These are phyloP conservation scores for Trichopoda pennipes DNA, from an alignment of 2,888 invertebrate genomes.

Conservation along the genomic window DNA sequence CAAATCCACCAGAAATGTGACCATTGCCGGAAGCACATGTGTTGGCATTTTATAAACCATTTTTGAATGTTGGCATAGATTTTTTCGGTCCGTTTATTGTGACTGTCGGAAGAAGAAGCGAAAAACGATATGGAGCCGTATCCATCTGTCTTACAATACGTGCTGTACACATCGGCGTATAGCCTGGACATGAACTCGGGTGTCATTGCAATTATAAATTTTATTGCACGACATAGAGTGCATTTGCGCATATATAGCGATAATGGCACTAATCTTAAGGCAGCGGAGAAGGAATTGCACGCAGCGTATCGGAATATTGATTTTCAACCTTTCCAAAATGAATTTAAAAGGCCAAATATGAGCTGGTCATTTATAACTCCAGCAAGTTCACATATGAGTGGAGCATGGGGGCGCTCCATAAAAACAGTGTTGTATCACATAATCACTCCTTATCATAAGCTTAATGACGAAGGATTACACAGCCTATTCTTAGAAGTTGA, in stretches of 20 bases:
- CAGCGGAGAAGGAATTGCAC: conserved; percentile 7
- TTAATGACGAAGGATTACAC: conserved; percentile 12
- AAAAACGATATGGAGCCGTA: conserved; percentile 48
- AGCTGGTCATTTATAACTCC: conserved; percentile 14
- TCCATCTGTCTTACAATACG: conserved; percentile 51
- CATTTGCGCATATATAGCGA: conserved; percentile 30
- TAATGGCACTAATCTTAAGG: conserved; percentile 9
- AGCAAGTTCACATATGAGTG: neutral
- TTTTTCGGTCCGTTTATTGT: conserved; percentile 64
- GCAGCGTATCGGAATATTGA: neutral
- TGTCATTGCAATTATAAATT: conserved; percentile 43
- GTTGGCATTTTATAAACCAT: conserved; percentile 46
- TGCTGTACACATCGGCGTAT: conserved; percentile 8
- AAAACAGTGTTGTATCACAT: conserved; percentile 5
- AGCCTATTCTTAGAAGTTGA: neutral
- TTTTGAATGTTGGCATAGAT: conserved; percentile 28
- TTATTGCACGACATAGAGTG: conserved; percentile 32
- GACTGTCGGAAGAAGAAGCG: conserved; percentile 24
- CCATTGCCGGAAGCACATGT: conserved; percentile 61
- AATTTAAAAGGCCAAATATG: neutral
- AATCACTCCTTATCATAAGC: conserved; percentile 6
- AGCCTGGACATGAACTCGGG: conserved; percentile 29
- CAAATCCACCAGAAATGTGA: conserved; percentile 63
- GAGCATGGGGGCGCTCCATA: conserved; percentile 9
- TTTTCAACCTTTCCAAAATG: conserved; percentile 1